Conservation (phyloP, 2,888 invertebrate species). For the Meandrusa payeni region DNA sequence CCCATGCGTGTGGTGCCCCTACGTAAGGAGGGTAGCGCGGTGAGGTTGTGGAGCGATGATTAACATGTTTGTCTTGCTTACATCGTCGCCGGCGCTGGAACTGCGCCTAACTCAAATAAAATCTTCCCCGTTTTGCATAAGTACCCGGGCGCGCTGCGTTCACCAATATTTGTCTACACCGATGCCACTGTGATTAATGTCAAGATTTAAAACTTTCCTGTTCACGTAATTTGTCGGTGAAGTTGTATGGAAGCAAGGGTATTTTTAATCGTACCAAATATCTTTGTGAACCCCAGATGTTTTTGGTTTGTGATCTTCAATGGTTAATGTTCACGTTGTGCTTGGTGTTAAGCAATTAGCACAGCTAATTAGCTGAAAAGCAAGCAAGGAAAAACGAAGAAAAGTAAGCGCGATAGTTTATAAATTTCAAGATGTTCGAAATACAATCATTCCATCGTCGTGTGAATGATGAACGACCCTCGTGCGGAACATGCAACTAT, state of each 20-base stretch:
- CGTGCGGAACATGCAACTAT: no score
- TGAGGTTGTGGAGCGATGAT: slow-evolving; percentile 54
- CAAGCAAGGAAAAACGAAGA: no score
- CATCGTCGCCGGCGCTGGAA: slow-evolving; percentile 73
- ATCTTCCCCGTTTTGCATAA: slow-evolving; percentile 74
- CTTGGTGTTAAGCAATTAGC: no score
- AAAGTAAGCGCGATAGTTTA: no score
- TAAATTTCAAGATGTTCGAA: no score
- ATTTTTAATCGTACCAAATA: no score
- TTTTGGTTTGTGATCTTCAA: no score
- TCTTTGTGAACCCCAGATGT: no score
- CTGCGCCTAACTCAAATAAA: slow-evolving; percentile 78
- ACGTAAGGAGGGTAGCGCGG: slow-evolving; percentile 22
- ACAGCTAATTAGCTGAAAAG: no score
- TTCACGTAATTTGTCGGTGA: slow-evolving; percentile 25
- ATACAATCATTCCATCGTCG: no score
- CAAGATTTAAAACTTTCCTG: slow-evolving; percentile 65
- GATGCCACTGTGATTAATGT: slow-evolving; percentile 65
- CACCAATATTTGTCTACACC: slow-evolving; percentile 69
- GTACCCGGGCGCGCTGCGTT: slow-evolving; percentile 46
- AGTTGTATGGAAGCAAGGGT: slow-evolving; percentile 13
- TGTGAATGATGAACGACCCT: no score
- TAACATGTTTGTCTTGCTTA: slow-evolving; percentile 79
- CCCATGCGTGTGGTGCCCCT: neutral
- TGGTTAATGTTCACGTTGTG: no score